These are phyloP conservation scores for Sylvietta virens DNA, from an alignment of 2,113 vertebrate species.

Conservation along the genomic window DNA sequence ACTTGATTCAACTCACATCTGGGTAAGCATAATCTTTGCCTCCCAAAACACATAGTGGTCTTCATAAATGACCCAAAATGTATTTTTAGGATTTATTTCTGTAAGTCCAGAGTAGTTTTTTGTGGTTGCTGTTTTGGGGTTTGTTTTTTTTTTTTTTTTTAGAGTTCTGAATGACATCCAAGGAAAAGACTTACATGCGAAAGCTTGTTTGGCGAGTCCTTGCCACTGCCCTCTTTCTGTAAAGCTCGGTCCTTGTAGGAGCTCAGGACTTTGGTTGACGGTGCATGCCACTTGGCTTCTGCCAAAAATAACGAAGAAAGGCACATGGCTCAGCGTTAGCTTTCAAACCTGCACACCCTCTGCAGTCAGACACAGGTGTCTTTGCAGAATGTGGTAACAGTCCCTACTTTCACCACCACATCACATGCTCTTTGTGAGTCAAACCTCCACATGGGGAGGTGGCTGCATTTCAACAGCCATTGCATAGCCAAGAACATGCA, in stretches of 20 bases:
- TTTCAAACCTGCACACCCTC: not conserved
- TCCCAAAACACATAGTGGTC: not conserved
- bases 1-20: not conserved
- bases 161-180: not conserved
- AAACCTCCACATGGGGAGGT: not conserved
- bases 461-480: not conserved
- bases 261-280: slow-evolving; percentile 87
- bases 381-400: not conserved
- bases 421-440: not conserved
- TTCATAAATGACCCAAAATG: not conserved
- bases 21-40: not conserved
- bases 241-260: slow-evolving; percentile 86
- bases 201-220: slow-evolving; percentile 90
- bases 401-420: not conserved
- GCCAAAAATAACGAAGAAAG: slow-evolving; percentile 50
- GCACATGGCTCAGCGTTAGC: not conserved
- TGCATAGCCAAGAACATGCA: not conserved
- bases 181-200: slow-evolving; percentile 81
- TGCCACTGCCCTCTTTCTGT: slow-evolving; percentile 82
- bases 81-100: not conserved
- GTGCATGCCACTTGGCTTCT: slow-evolving; percentile 92
- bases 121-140: not conserved
- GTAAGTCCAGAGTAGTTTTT: not conserved
- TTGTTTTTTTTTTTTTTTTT: not conserved
- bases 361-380: not conserved